Percentiles rank a stretch among this genome's conserved stretches.
These are phyloP conservation scores for Nylanderia fulva DNA, from an alignment of 1,140 invertebrate genomes.

Conservation along the genomic window DNA sequence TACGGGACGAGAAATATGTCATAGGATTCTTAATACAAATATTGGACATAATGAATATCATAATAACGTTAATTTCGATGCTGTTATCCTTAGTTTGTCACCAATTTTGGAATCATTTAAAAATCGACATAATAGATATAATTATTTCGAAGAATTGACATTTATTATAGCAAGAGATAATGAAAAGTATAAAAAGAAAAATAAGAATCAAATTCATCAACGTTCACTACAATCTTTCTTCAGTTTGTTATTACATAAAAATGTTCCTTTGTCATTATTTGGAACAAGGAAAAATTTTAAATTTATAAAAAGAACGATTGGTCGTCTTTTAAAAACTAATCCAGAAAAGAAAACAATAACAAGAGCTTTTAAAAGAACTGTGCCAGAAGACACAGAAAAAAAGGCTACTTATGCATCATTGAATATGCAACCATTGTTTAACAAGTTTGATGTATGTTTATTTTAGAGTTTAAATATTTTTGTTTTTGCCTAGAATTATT, in stretches of 20 bases:
- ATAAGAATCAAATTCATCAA: conserved; percentile 11
- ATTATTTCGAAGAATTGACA: conserved; percentile 27
- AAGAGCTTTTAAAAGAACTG: neutral
- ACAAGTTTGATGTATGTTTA: conserved; percentile 39
- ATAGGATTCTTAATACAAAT: conserved; percentile 10
- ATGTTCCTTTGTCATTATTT: conserved; percentile 28
- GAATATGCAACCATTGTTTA: neutral
- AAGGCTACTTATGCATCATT: neutral
- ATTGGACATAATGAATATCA: neutral
- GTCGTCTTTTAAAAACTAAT: conserved; percentile 1
- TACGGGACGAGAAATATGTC: neutral
- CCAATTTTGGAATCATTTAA: conserved; percentile 11
- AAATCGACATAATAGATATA: conserved; percentile 9
- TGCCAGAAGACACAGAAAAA: neutral
- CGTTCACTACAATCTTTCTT: conserved; percentile 19
- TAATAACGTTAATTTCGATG: neutral
- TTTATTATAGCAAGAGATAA: neutral
- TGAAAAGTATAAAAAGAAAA: neutral
- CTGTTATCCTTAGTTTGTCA: neutral
- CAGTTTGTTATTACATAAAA: neutral
- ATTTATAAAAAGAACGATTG: neutral
- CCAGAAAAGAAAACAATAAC: neutral
- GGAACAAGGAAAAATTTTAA: conserved; percentile 21
- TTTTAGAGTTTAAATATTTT: neutral
- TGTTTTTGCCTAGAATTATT: neutral